phyloP scores from a whole-genome alignment of 2,888 invertebrate species.

The Cheilosia variabilis region DNA sequence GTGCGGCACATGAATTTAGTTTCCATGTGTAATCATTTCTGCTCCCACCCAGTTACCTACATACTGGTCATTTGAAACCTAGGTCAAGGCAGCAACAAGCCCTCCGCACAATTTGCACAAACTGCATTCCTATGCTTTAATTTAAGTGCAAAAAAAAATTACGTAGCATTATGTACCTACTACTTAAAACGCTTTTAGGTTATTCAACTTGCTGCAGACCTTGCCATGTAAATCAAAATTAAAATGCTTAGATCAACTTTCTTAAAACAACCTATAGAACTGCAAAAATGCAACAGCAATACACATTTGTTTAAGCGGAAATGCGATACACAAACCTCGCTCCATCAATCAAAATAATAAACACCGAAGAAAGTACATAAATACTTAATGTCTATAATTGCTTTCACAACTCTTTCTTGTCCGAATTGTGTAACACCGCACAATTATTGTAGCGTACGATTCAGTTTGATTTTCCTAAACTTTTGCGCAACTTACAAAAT shows the following conservation, averaged over 20 bases:
- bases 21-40: too few relatives aligned
- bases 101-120: too few relatives aligned
- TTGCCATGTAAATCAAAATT: too few relatives aligned
- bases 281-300: not conserved
- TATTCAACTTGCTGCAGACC: too few relatives aligned
- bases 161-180: too few relatives aligned
- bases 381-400: slow-evolving; percentile 10
- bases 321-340: slow-evolving; percentile 3
- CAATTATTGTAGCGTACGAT: not conserved
- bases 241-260: not conserved
- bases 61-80: too few relatives aligned
- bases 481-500: slow-evolving; percentile 28
- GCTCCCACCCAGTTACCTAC: too few relatives aligned
- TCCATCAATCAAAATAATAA: slow-evolving; percentile 18
- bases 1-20: too few relatives aligned
- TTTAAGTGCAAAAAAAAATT: too few relatives aligned
- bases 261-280: not conserved
- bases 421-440: slow-evolving; percentile 24
- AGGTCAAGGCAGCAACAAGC: too few relatives aligned
- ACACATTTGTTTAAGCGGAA: not conserved
- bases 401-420: slow-evolving; percentile 30
- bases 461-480: slow-evolving; percentile 15
- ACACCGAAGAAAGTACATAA: slow-evolving; percentile 30
- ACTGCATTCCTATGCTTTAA: too few relatives aligned
- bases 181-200: too few relatives aligned